These are phyloP conservation scores for Zoroaster sp. DNA, from an alignment of 53 echinoderm and acorn worm genomes.

Conservation along the genomic window DNA sequence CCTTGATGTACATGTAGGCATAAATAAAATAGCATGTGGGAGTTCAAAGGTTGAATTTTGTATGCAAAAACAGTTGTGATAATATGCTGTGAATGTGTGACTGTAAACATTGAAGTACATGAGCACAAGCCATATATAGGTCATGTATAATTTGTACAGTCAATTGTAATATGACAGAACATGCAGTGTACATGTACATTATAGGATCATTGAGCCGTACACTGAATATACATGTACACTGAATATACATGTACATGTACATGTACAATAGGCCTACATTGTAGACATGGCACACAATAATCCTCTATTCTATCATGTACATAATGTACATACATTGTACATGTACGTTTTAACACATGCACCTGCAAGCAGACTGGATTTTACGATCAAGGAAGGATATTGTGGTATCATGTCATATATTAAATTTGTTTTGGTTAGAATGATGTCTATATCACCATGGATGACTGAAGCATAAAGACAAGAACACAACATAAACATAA, in stretches of 20 bases:
- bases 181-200: background rate
- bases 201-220: background rate
- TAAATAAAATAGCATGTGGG: background rate
- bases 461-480: too few species aligned
- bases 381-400: too few species aligned
- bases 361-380: background rate
- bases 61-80: background rate
- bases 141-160: background rate
- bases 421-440: too few species aligned
- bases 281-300: background rate
- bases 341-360: background rate
- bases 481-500: too few species aligned
- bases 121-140: background rate
- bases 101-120: background rate
- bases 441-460: too few species aligned
- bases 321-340: background rate
- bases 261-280: background rate
- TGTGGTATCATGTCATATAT: too few species aligned
- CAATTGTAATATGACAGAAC: too few species aligned
- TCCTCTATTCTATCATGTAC: too few species aligned
- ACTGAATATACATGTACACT: background rate
- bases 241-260: background rate
- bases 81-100: background rate
- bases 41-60: background rate
- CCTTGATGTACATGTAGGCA: too few species aligned